Base-by-base conservation (phyloP, 2,113 vertebrate genomes). In the Penelope pileata region DNA sequence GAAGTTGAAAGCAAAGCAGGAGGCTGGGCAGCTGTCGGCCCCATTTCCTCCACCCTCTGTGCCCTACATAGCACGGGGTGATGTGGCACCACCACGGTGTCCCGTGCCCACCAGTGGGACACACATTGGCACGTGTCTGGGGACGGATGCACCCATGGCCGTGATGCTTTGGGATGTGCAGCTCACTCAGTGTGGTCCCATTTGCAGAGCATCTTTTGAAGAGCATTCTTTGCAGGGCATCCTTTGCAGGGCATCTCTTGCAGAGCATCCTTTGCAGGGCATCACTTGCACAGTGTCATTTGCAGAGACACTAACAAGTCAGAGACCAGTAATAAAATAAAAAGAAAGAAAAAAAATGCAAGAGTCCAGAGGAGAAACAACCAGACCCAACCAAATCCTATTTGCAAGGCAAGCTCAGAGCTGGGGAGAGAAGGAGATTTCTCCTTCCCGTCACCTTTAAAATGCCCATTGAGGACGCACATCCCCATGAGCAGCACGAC, bases 161-260 rank as follows among this genome's bases (percentile, higher is more conserved):
- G 6, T 0, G 0, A 29, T 56, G 69, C 30, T 36, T 74, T 16
- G 29, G 58, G 53, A 36, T 5, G 3, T 2, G 38, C 40, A n/a
- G 6, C 12, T 19, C 27, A 24, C 2, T 12, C 42, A 56, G 64
- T 56, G 66, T 1, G 15, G 60, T 21, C 18, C 30, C 14, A 3
- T 34, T 74, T 67, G 38, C 43, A 83, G 38, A 66, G 27, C 19
- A 58, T n/a, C 32, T 30, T 58, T 58, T 58, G 10, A 27, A 38
- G 29, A 51, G 50, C 13, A 4, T 34, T 21, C 34, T 36, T 34
- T 59, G 22, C 34, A 60, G 23, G 16, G 59, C 59, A 58, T n/a
- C 32, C 54, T 58, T 58, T 58, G 10, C 51, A 38, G 29, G 27
- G 50, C 13, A 4, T 34, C n/a, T 59, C 24, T 34, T 59, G 22